These are phyloP conservation scores for Ceratoteleas bidentatus DNA, from an alignment of 1,140 invertebrate species.

Conservation along the genomic window DNA sequence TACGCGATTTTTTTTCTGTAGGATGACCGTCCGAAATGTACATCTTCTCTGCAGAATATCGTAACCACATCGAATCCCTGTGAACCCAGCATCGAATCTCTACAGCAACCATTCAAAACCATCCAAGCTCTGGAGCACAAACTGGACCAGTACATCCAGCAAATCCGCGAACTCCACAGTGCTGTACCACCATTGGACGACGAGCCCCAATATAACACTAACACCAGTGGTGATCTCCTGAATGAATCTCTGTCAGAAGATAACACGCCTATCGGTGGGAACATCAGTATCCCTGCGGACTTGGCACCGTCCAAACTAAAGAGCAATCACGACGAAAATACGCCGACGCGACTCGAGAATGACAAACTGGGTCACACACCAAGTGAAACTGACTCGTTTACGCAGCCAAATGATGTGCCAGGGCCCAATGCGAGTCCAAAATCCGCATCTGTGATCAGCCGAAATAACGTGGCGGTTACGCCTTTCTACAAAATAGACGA, in stretches of 20 bases:
- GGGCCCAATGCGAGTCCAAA: slow-evolving; percentile 47
- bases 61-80: background rate
- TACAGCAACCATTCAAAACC: background rate
- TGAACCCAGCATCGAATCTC: background rate
- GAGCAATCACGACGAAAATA: slow-evolving; percentile 33
- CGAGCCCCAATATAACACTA: slow-evolving; percentile 74
- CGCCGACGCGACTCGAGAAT: background rate
- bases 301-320: slow-evolving; percentile 27
- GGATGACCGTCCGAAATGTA: slow-evolving; percentile 17
- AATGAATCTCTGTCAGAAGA: slow-evolving; percentile 74
- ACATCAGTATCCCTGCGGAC: slow-evolving; percentile 45
- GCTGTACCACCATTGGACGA: slow-evolving; percentile 48
- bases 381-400: slow-evolving; percentile 53
- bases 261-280: slow-evolving; percentile 19
- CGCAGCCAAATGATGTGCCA: slow-evolving; percentile 51
- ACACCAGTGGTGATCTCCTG: slow-evolving; percentile 74
- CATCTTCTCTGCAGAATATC: background rate
- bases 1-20: too few species aligned
- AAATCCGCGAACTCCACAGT: slow-evolving; percentile 72
- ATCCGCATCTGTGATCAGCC: slow-evolving; percentile 50
- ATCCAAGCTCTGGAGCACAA: slow-evolving; percentile 65
- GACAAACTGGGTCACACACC: slow-evolving; percentile 31
- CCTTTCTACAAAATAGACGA: slow-evolving; percentile 57
- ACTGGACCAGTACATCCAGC: slow-evolving; percentile 72
- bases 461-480: slow-evolving; percentile 67